Conservation (phyloP, 2,888 invertebrate genomes). For the Odontothrips loti region DNA sequence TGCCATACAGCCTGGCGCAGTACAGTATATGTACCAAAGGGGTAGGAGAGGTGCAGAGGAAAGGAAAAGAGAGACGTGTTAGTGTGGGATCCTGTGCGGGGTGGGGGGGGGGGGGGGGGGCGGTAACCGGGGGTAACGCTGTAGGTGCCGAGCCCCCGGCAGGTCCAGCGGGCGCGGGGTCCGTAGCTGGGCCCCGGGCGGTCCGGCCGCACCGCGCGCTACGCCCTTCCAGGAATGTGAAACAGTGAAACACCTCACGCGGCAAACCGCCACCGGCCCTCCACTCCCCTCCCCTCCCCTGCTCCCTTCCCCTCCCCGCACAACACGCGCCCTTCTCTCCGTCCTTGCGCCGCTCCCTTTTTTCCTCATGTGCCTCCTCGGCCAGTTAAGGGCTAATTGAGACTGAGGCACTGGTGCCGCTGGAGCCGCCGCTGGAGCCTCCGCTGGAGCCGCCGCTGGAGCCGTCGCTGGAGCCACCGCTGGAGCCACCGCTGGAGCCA, state of each 20-base stretch:
- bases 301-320: background rate
- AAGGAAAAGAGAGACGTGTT: too few relatives aligned
- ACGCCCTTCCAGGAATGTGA: background rate
- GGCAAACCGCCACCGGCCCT: background rate
- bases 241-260: background rate
- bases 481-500: too few relatives aligned
- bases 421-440: background rate
- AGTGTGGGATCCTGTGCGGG: too few relatives aligned
- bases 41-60: too few relatives aligned
- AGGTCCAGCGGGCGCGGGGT: background rate
- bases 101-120: background rate
- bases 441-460: background rate
- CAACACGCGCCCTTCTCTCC: background rate
- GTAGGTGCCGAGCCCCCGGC: background rate
- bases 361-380: background rate
- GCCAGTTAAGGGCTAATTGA: conserved; percentile 11
- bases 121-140: background rate
- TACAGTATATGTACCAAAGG: too few relatives aligned
- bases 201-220: background rate
- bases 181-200: background rate
- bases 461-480: too few relatives aligned
- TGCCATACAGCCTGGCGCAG: too few relatives aligned
- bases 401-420: background rate
- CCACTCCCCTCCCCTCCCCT: background rate
- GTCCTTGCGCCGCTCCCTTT: background rate